Conservation (phyloP, 2,113 vertebrate species). For the Opisthocomus hoazin region DNA sequence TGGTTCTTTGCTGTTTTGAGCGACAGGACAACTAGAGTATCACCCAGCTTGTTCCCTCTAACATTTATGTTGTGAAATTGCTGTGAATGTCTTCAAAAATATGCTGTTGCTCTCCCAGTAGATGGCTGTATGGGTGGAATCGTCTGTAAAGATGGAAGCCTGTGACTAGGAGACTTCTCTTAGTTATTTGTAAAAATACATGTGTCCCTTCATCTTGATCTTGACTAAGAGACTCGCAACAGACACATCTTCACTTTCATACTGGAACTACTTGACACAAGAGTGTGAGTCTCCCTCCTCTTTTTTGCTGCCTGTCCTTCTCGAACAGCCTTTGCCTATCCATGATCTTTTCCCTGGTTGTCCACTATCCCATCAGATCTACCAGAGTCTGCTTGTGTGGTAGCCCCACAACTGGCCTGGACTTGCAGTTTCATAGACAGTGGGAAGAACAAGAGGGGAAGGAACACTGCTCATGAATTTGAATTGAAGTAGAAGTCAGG, state of each 20-base stretch:
- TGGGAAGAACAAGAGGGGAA: not conserved
- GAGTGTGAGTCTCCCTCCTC: not conserved
- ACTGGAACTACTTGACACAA: not conserved
- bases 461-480: not conserved
- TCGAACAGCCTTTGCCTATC: not conserved
- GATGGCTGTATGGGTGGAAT: not conserved
- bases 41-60: not conserved
- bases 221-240: not conserved
- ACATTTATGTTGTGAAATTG: not conserved
- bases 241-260: not conserved
- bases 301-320: not conserved
- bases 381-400: not conserved
- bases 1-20: not conserved
- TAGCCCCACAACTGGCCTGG: not conserved
- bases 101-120: not conserved
- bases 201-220: not conserved
- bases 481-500: not conserved
- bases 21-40: not conserved
- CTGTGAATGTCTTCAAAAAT: not conserved
- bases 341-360: not conserved
- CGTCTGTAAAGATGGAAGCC: not conserved
- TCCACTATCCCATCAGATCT: not conserved
- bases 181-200: not conserved
- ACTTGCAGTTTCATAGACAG: not conserved
- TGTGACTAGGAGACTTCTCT: not conserved